A percentile compares a stretch with the other conserved stretches of the same genome.
Conservation (phyloP, 2,888 invertebrate genomes). For the Limnephilus rhombicus region DNA sequence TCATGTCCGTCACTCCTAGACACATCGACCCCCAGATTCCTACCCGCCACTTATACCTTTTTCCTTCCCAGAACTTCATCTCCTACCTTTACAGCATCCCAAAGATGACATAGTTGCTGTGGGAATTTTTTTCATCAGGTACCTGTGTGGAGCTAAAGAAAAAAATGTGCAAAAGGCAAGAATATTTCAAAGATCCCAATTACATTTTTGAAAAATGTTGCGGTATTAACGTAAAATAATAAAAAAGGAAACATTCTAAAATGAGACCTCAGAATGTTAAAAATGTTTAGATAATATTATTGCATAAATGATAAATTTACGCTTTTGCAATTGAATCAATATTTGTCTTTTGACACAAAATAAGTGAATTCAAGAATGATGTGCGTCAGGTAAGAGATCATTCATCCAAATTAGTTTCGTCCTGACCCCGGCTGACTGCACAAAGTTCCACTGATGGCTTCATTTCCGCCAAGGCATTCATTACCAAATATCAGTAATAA, state of each 20-base stretch:
- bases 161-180: too few relatives aligned
- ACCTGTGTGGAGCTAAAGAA: too few relatives aligned
- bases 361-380: background rate
- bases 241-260: background rate
- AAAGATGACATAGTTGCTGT: too few relatives aligned
- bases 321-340: background rate
- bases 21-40: too few relatives aligned
- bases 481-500: conserved; percentile 45
- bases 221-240: background rate
- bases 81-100: too few relatives aligned
- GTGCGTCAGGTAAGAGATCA: conserved; percentile 23
- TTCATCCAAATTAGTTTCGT: conserved; percentile 13
- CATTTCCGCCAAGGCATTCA: conserved; percentile 64
- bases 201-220: background rate
- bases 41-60: too few relatives aligned
- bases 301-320: background rate
- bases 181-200: background rate
- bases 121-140: too few relatives aligned
- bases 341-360: background rate
- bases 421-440: conserved; percentile 45
- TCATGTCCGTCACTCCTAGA: too few relatives aligned
- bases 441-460: conserved; percentile 55
- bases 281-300: too few relatives aligned
- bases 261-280: background rate
- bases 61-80: too few relatives aligned